phyloP scores from a whole-genome alignment of 1,140 invertebrate genomes.

The Drosophila nannoptera region DNA sequence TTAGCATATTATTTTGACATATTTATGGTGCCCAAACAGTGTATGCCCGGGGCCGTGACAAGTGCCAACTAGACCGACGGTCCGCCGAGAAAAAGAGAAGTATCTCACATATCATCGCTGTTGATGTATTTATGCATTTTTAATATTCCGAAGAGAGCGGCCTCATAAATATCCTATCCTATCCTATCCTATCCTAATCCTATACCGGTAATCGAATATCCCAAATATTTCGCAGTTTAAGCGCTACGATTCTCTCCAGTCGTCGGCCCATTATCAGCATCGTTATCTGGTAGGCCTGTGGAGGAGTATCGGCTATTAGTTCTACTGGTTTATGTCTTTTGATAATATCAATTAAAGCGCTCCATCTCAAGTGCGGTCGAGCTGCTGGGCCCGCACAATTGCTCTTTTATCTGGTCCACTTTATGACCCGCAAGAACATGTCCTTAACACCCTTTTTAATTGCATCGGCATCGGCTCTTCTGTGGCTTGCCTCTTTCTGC shows the following conservation, averaged over 20 bases:
- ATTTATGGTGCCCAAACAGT: slow-evolving; percentile 60
- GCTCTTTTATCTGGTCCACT: slow-evolving; percentile 50
- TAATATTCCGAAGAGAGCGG: slow-evolving; percentile 53
- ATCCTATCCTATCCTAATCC: slow-evolving; percentile 12
- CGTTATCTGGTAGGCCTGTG: slow-evolving; percentile 66
- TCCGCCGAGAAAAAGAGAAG: slow-evolving; percentile 8
- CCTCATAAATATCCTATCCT: slow-evolving; percentile 45
- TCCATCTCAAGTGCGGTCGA: slow-evolving; percentile 57
- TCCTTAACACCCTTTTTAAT: slow-evolving; percentile 63
- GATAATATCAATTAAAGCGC: slow-evolving; percentile 46
- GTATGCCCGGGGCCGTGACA: slow-evolving; percentile 44
- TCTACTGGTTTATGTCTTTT: slow-evolving; percentile 35
- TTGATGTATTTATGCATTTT: slow-evolving; percentile 73
- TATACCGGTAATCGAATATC: slow-evolving; percentile 44
- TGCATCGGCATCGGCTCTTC: slow-evolving; percentile 9
- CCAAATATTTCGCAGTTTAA: slow-evolving; percentile 40
- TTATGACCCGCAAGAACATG: slow-evolving; percentile 42
- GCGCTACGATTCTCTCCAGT: neutral
- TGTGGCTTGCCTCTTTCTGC: neutral
- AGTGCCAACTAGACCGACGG: slow-evolving; percentile 45
- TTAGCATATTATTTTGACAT: slow-evolving; percentile 67
- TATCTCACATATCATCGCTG: slow-evolving; percentile 62
- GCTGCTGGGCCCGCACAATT: slow-evolving; percentile 13
- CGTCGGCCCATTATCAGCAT: slow-evolving; percentile 55
- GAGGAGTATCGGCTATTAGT: slow-evolving; percentile 18